phyloP scores from a whole-genome alignment of 92 coral and sea anemone genomes.

The Plumapathes pennacea region DNA sequence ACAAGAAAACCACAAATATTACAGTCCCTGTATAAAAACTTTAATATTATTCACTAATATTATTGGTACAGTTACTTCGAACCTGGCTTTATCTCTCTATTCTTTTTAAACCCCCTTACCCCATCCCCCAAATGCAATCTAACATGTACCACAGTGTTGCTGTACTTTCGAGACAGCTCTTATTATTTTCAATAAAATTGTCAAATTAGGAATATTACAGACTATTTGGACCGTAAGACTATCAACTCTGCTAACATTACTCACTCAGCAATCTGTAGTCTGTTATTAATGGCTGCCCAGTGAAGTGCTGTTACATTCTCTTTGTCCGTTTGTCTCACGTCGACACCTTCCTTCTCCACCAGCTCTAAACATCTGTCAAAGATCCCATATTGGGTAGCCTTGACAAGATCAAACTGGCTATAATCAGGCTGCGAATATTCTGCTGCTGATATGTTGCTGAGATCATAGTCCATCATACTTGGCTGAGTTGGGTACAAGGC shows the following conservation, averaged over 20 bases:
- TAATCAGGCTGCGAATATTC: constrained; percentile 66
- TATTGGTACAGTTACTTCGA: background rate
- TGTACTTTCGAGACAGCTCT: too few species aligned
- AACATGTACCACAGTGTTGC: too few species aligned
- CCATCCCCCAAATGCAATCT: too few species aligned
- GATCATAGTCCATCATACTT: constrained; percentile 31
- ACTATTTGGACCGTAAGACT: too few species aligned
- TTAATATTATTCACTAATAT: background rate
- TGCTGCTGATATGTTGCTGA: constrained; percentile 42
- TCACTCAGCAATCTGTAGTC: constrained; percentile 90
- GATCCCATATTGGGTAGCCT: constrained; percentile 89
- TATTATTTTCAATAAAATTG: too few species aligned
- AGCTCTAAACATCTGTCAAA: constrained; percentile 68
- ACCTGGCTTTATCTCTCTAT: too few species aligned
- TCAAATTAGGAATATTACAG: too few species aligned
- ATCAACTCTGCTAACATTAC: too few species aligned
- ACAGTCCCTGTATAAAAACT: too few species aligned
- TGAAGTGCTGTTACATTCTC: constrained; percentile 92
- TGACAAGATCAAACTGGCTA: constrained; percentile 79
- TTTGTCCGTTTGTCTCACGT: constrained; percentile 62
- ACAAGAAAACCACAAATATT: background rate
- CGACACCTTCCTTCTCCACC: constrained; percentile 79
- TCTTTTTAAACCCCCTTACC: too few species aligned
- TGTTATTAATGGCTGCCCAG: constrained; percentile 97
- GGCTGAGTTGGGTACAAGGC: constrained; percentile 72